phyloP scores from a whole-genome alignment of 2,797 vertebrate genomes.

The Galaxias olidus region DNA sequence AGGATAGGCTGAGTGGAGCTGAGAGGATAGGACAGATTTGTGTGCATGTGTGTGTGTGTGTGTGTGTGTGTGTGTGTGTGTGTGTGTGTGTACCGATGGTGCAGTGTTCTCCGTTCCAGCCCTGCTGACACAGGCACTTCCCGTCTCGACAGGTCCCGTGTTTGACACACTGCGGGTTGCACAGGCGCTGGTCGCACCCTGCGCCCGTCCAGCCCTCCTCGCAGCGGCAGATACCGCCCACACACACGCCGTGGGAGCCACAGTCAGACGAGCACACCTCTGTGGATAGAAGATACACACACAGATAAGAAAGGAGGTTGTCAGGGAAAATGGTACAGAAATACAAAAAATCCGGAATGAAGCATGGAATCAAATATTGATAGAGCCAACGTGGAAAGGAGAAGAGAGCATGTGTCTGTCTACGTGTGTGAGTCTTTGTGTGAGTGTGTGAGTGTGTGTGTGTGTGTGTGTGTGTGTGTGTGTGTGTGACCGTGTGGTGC shows the following conservation, averaged over 20 bases:
- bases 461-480: neutral
- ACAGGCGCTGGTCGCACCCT: conserved; percentile 87
- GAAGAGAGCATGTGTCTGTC: neutral
- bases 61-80: no score
- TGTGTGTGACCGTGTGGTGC: neutral
- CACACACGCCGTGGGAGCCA: conserved; percentile 88
- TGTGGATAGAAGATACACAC: conserved; percentile 51
- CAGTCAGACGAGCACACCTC: conserved; percentile 91
- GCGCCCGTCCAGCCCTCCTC: conserved; percentile 89
- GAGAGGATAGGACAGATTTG: neutral
- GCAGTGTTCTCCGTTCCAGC: conserved; percentile 94
- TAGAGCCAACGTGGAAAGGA: neutral
- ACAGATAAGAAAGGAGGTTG: neutral
- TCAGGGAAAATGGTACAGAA: neutral
- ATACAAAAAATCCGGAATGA: no score
- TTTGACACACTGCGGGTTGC: conserved; percentile 86
- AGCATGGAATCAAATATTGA: no score
- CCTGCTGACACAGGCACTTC: conserved; percentile 91
- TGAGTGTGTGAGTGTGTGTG: neutral
- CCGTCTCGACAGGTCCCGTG: conserved; percentile 91
- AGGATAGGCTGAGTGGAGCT: neutral
- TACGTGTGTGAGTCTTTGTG: neutral
- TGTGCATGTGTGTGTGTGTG: no score
- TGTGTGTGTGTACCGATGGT: conserved; percentile 85
- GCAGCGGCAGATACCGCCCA: conserved; percentile 86